Conservation (phyloP, 2,113 vertebrate species). For the Raja brachyura region DNA sequence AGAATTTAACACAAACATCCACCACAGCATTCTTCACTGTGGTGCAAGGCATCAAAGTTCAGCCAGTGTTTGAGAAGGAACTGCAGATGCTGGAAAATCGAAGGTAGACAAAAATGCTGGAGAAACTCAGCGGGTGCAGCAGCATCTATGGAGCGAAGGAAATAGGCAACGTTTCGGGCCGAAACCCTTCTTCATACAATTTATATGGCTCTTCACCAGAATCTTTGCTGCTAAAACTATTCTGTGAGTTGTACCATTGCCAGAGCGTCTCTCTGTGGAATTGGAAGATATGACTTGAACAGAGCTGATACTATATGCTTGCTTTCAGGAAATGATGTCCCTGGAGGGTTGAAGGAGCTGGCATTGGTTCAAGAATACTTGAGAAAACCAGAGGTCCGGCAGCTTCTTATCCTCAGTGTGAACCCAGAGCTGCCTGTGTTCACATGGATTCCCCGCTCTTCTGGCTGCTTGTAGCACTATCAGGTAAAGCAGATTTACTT, state of each 20-base stretch:
- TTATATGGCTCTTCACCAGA: not conserved
- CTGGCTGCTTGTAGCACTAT: not conserved
- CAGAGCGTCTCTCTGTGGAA: not conserved
- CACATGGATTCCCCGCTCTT: not conserved
- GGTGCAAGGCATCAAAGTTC: no score
- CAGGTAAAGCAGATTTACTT: not conserved
- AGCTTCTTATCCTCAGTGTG: not conserved
- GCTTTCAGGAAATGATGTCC: slow-evolving; percentile 17
- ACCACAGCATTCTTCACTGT: no score
- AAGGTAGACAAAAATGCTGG: no score
- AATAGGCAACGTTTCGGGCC: no score
- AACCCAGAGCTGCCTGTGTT: not conserved
- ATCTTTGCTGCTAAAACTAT: not conserved
- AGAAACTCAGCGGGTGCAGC: no score
- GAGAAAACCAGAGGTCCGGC: not conserved
- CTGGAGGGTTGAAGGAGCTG: not conserved
- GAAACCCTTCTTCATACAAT: no score
- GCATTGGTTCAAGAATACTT: not conserved
- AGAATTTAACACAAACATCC: no score
- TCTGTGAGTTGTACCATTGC: not conserved
- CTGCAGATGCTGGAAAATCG: no score
- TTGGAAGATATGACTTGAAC: not conserved
- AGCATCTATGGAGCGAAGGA: no score
- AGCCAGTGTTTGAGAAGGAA: no score
- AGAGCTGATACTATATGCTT: not conserved